A percentile compares a stretch with the other conserved stretches of the same genome.
Conservation (phyloP, 2,113 vertebrate species). For the Alectura lathami region DNA sequence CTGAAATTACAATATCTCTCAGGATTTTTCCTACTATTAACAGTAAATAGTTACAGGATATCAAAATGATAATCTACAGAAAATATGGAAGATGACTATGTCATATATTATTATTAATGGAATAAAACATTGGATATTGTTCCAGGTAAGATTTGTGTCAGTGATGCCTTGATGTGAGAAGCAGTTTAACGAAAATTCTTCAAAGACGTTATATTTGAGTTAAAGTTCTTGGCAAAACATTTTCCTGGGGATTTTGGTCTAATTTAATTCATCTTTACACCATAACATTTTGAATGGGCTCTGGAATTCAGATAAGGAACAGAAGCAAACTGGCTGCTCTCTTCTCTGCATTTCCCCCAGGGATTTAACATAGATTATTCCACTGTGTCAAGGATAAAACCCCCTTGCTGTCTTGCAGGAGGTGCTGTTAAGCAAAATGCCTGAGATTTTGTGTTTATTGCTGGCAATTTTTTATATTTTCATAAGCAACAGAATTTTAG, state of each 20-base stretch:
- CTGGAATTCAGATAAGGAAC: slow-evolving; percentile 19
- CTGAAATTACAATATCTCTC: neutral
- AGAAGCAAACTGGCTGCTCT: neutral
- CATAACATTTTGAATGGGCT: neutral
- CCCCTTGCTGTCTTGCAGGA: neutral
- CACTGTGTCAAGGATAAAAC: slow-evolving; percentile 2
- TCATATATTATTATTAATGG: neutral
- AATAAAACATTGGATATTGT: neutral
- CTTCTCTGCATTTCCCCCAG: neutral
- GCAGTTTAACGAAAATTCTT: neutral
- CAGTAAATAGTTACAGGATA: neutral
- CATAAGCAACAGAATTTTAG: neutral
- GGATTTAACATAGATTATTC: neutral
- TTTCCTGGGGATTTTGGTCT: neutral
- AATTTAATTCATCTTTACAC: neutral
- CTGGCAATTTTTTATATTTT: neutral
- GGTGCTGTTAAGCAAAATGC: neutral
- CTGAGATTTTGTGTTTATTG: slow-evolving; percentile 17
- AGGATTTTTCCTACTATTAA: neutral
- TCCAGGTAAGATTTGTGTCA: neutral
- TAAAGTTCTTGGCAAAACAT: neutral
- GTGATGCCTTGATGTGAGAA: neutral
- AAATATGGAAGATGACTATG: neutral
- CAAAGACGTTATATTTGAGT: neutral
- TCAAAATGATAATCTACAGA: neutral